A percentile compares a stretch with the other conserved stretches of the same genome.
phyloP scores from a whole-genome alignment of 2,797 vertebrate species.

The Lacerta agilis region DNA sequence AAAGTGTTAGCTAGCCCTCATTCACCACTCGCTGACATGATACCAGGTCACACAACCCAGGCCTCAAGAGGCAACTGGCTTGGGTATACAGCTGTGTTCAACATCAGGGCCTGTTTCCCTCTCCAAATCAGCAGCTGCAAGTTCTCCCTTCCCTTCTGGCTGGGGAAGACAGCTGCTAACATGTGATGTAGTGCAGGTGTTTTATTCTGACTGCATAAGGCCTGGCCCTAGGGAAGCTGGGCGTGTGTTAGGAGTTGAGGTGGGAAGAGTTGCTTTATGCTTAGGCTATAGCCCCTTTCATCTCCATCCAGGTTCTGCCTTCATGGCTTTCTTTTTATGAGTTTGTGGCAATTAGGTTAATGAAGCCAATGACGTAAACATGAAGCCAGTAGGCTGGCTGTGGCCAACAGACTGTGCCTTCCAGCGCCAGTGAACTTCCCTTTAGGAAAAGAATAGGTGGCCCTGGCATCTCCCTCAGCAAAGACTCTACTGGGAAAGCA shows the following conservation, averaged over 20 bases:
- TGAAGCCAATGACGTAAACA: conserved; percentile 49
- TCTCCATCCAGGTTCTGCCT: conserved; percentile 54
- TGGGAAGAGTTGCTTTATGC: not conserved
- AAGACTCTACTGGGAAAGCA: not conserved
- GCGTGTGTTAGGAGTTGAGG: not conserved
- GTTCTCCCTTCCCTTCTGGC: not conserved
- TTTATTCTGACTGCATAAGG: not conserved
- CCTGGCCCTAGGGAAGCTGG: conserved; percentile 7
- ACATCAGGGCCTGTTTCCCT: not conserved
- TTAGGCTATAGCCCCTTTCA: conserved; percentile 53
- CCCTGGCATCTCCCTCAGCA: conserved; percentile 7
- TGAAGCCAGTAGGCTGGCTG: conserved; percentile 24
- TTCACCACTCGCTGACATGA: not conserved
- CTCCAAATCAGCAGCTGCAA: not conserved
- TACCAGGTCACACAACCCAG: not conserved
- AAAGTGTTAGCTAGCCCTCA: not conserved
- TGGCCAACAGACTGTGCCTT: conserved; percentile 6
- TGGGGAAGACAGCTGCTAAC: not conserved
- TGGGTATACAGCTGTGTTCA: not conserved
- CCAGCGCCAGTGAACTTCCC: not conserved
- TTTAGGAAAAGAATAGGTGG: fast-evolving
- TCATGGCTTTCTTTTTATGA: conserved; percentile 38
- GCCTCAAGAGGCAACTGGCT: not conserved
- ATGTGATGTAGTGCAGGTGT: not conserved
- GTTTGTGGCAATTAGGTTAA: conserved; percentile 55